phyloP scores from a whole-genome alignment of 2,113 vertebrate genomes.

The Capra hircus region DNA sequence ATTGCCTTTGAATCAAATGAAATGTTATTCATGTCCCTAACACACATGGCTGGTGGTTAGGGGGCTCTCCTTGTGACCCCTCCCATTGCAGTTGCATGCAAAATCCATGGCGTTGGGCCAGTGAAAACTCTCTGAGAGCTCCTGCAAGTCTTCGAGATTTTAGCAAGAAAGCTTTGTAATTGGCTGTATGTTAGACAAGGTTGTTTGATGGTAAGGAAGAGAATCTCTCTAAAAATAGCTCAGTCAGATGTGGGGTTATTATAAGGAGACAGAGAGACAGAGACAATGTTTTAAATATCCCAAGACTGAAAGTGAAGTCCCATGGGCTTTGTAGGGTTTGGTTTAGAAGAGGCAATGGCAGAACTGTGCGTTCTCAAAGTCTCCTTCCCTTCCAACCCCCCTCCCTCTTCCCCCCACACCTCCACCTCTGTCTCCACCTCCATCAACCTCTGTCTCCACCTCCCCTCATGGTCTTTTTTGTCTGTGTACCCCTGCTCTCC shows the following conservation, averaged over 20 bases:
- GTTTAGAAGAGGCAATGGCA: not conserved
- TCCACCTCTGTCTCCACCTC: not conserved
- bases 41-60: not conserved
- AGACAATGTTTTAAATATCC: not conserved
- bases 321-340: not conserved
- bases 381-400: fast-evolving
- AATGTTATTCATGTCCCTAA: not conserved
- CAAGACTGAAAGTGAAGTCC: not conserved
- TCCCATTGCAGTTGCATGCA: not conserved
- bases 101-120: not conserved
- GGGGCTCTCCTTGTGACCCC: not conserved
- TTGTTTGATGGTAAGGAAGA: not conserved
- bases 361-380: not conserved
- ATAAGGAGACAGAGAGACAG: not conserved
- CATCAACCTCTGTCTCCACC: not conserved
- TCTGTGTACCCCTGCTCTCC: not conserved
- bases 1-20: not conserved
- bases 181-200: not conserved
- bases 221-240: not conserved
- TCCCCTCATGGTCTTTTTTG: not conserved
- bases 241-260: not conserved
- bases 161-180: not conserved
- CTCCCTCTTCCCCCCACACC: too few relatives aligned
- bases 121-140: not conserved
- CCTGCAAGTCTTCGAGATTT: not conserved